Conservation (phyloP, 1,140 invertebrate genomes). For the Leptoteleia sp. region DNA sequence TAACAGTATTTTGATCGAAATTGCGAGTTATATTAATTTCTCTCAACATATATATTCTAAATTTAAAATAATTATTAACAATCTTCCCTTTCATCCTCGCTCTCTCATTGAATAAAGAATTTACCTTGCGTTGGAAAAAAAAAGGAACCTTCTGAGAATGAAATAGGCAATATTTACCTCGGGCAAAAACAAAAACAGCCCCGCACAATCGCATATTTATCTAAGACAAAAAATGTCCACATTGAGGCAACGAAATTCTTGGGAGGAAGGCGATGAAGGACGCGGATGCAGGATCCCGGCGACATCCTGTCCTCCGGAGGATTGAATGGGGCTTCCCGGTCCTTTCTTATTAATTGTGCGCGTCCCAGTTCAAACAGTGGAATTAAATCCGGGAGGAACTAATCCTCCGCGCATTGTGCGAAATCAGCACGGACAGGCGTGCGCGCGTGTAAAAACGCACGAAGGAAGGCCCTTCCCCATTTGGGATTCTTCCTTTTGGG, state of each 20-base stretch:
- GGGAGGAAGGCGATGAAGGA: constrained; percentile 49
- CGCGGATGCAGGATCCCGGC: constrained; percentile 65
- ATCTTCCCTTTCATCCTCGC: too few species aligned
- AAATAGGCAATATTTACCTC: neutral
- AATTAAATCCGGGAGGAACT: constrained; percentile 77
- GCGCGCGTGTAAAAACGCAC: constrained; percentile 9
- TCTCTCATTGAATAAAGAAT: too few species aligned
- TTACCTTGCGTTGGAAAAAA: too few species aligned
- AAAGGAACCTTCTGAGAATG: too few species aligned
- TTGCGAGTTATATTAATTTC: too few species aligned
- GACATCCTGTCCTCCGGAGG: constrained; percentile 74
- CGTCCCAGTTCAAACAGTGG: constrained; percentile 76
- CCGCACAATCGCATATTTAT: constrained; percentile 2
- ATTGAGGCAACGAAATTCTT: constrained; percentile 32
- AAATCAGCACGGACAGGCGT: constrained; percentile 58
- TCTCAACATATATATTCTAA: too few species aligned
- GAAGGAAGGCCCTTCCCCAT: constrained; percentile 50
- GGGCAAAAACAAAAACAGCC: constrained; percentile 27
- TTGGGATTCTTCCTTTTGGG: constrained; percentile 40
- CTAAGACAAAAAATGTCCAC: constrained; percentile 27
- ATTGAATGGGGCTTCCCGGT: constrained; percentile 70
- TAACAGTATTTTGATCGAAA: too few species aligned
- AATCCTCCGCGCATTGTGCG: constrained; percentile 72
- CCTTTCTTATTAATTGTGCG: constrained; percentile 79
- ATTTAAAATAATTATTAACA: too few species aligned